Evolutionary conservation across 64 coral and sea anemone genomes (phyloP).

Genomic region (Montipora capricornis): DNA sequence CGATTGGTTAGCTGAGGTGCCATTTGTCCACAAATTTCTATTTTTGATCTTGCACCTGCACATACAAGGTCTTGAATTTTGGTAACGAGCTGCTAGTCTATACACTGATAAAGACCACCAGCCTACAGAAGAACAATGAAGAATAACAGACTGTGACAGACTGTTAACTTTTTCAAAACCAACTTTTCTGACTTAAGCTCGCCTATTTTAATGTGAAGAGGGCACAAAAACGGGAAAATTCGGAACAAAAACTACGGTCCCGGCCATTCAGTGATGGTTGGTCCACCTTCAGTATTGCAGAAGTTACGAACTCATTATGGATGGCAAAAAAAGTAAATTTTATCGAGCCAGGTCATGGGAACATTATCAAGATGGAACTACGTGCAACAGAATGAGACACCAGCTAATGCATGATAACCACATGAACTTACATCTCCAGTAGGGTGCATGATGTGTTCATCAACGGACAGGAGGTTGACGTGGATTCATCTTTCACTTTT

Average conservation of each 20-base stretch:
- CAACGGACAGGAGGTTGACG: background rate
- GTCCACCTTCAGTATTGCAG: too few species aligned
- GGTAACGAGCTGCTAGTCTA: background rate
- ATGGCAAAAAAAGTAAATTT: background rate
- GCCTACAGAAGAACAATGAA: background rate
- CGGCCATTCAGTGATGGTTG: too few species aligned
- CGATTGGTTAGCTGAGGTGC: slow-evolving; percentile 5
- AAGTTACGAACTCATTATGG: background rate
- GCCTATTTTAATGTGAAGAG: too few species aligned
- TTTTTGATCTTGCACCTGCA: slow-evolving; percentile 8
- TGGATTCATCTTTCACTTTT: slow-evolving; percentile 41
- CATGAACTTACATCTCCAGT: slow-evolving; percentile 30
- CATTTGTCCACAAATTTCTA: slow-evolving; percentile 43
- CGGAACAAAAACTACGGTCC: too few species aligned
- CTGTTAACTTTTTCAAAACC: too few species aligned
- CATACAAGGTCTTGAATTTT: slow-evolving; percentile 40
- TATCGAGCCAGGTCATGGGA: background rate
- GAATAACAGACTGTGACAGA: too few species aligned
- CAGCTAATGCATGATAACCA: too few species aligned
- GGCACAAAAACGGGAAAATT: too few species aligned
- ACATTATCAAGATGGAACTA: background rate
- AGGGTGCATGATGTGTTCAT: slow-evolving; percentile 10
- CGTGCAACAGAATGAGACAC: too few species aligned
- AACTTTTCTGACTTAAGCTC: too few species aligned
- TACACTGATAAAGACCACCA: slow-evolving; percentile 32